These are phyloP conservation scores for Leucoptera coffeella DNA, from an alignment of 2,888 invertebrate species.

Conservation along the genomic window DNA sequence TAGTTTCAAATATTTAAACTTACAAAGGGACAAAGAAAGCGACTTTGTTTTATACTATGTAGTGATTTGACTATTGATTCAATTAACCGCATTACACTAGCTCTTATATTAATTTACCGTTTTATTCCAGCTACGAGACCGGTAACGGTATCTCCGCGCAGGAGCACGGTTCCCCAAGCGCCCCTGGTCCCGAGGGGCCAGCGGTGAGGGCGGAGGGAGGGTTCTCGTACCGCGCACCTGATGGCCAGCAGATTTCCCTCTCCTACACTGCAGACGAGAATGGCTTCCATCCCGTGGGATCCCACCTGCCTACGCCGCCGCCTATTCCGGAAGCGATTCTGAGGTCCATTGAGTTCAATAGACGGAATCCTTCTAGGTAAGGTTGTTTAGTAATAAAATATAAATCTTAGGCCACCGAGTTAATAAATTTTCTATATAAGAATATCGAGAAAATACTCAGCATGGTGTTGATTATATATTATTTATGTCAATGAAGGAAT, in stretches of 20 bases:
- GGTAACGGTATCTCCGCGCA: constrained; percentile 60
- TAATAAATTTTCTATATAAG: too few species aligned
- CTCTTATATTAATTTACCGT: too few species aligned
- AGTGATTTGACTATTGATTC: too few species aligned
- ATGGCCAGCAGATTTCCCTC: constrained; percentile 57
- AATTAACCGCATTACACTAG: too few species aligned
- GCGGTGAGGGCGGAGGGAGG: constrained; percentile 58
- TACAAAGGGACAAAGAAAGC: too few species aligned
- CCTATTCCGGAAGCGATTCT: constrained; percentile 46
- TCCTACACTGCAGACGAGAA: constrained; percentile 68
- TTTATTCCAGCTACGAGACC: constrained; percentile 54
- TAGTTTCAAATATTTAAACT: too few species aligned
- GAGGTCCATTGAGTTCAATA: constrained; percentile 44
- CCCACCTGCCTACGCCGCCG: constrained; percentile 57
- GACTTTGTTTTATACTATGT: too few species aligned
- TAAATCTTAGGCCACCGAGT: too few species aligned
- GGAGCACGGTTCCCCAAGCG: constrained; percentile 53
- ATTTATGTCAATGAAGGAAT: too few species aligned
- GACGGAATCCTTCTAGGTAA: constrained; percentile 37
- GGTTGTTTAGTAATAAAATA: too few species aligned
- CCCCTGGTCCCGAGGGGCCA: constrained; percentile 45
- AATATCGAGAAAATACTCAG: too few species aligned
- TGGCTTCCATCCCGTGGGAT: constrained; percentile 61
- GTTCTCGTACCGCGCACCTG: constrained; percentile 62
- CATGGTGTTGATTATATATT: too few species aligned